Percentiles rank a stretch among this genome's conserved stretches.
Evolutionary conservation across 1,140 invertebrate genomes (phyloP).

Genomic region (Lutraria rhynchaena): DNA sequence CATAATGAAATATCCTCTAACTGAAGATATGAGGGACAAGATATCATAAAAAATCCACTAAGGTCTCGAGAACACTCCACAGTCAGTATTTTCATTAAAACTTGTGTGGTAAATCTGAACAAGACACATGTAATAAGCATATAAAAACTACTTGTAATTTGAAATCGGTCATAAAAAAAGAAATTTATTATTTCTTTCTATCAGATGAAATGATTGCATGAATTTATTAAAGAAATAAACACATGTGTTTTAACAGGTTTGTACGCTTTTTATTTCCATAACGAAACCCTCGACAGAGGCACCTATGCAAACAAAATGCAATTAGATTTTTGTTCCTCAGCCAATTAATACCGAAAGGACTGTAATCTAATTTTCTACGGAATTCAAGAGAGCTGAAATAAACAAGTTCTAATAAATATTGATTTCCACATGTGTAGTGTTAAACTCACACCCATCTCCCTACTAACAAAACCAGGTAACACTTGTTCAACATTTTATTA

Average conservation of each 20-base stretch:
- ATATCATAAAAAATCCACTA: conserved; percentile 35
- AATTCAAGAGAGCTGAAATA: neutral
- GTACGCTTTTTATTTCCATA: neutral
- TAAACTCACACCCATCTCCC: too few species aligned
- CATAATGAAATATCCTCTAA: conserved; percentile 24
- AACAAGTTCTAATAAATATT: too few species aligned
- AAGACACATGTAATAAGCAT: conserved; percentile 28
- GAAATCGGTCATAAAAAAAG: conserved; percentile 51
- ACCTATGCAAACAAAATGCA: conserved; percentile 52
- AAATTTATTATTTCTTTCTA: conserved; percentile 44
- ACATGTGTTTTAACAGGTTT: conserved; percentile 49
- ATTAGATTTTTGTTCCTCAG: conserved; percentile 24
- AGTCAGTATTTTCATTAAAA: conserved; percentile 57
- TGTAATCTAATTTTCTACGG: conserved; percentile 8
- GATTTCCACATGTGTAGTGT: too few species aligned
- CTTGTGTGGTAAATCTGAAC: too few species aligned
- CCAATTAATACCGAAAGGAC: conserved; percentile 37
- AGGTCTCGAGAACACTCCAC: conserved; percentile 16
- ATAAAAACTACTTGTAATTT: conserved; percentile 50
- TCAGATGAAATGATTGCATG: conserved; percentile 26
- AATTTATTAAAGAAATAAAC: conserved; percentile 52
- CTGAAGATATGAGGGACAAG: conserved; percentile 39
- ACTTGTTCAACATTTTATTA: too few species aligned
- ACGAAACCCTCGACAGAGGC: neutral
- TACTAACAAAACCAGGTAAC: too few species aligned